Evolutionary conservation across 2,888 invertebrate species (phyloP).

Genomic region (Neocrepidodera transversa): DNA sequence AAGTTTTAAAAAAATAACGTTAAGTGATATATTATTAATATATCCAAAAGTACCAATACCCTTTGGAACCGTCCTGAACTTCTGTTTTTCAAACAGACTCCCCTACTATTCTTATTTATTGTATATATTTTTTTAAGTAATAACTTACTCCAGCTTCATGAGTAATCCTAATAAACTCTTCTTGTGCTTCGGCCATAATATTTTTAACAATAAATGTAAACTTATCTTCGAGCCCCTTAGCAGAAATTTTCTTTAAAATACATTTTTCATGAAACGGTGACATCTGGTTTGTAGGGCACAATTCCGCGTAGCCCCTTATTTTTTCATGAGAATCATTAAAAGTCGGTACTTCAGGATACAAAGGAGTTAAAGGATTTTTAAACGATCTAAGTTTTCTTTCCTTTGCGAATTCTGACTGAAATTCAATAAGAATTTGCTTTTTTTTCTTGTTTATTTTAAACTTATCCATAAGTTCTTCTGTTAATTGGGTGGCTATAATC

Average conservation of each 20-base stretch:
- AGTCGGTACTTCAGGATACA: constrained; percentile 51
- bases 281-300: constrained; percentile 69
- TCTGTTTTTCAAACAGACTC: too few species aligned
- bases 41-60: too few species aligned
- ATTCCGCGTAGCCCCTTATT: constrained; percentile 65
- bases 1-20: too few species aligned
- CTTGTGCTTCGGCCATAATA: constrained; percentile 65
- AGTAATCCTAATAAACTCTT: constrained; percentile 67
- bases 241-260: constrained; percentile 67
- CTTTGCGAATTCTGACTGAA: constrained; percentile 50
- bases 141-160: constrained; percentile 67
- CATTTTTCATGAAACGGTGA: constrained; percentile 67
- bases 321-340: constrained; percentile 57
- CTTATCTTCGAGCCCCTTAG: constrained; percentile 63
- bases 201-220: constrained; percentile 65
- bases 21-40: too few species aligned
- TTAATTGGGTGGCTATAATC: constrained; percentile 48
- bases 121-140: too few species aligned
- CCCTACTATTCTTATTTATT: too few species aligned
- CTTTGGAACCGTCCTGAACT: too few species aligned
- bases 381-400: constrained; percentile 51
- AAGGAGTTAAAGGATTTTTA: constrained; percentile 47
- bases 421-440: constrained; percentile 46
- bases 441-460: constrained; percentile 50
- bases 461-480: constrained; percentile 50